Conservation (phyloP, 2,888 invertebrate species). For the Xestia rhomboidea region DNA sequence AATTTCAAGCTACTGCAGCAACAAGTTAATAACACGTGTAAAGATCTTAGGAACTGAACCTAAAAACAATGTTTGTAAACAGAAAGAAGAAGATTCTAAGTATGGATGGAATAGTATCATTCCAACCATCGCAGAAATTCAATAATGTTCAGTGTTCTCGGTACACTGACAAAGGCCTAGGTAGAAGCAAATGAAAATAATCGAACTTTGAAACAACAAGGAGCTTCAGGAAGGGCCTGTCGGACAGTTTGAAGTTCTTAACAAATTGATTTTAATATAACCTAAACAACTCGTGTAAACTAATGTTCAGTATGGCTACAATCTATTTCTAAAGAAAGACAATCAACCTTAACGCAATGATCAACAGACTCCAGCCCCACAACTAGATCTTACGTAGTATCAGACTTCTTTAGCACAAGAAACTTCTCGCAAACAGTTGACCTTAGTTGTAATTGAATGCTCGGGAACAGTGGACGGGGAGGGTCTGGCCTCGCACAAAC, state of each 20-base stretch:
- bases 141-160: conserved; percentile 1
- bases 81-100: too few relatives aligned
- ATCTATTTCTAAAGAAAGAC: neutral
- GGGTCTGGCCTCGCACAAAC: neutral
- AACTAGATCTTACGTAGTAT: conserved; percentile 20
- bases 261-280: neutral
- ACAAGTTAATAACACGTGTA: neutral
- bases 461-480: conserved; percentile 1
- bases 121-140: conserved; percentile 8
- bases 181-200: neutral
- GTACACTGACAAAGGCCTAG: neutral
- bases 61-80: neutral
- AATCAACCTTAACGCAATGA: conserved; percentile 4
- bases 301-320: neutral
- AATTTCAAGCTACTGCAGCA: neutral
- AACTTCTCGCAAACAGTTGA: conserved; percentile 52
- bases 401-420: conserved; percentile 32
- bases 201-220: neutral
- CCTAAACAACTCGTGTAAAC: neutral
- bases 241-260: neutral
- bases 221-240: neutral
- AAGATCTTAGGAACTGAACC: neutral
- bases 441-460: conserved; percentile 52
- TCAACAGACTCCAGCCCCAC: neutral
- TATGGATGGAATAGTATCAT: neutral